These are phyloP conservation scores for Cephalotes varians DNA, from an alignment of 2,888 invertebrate species.

Conservation along the genomic window DNA sequence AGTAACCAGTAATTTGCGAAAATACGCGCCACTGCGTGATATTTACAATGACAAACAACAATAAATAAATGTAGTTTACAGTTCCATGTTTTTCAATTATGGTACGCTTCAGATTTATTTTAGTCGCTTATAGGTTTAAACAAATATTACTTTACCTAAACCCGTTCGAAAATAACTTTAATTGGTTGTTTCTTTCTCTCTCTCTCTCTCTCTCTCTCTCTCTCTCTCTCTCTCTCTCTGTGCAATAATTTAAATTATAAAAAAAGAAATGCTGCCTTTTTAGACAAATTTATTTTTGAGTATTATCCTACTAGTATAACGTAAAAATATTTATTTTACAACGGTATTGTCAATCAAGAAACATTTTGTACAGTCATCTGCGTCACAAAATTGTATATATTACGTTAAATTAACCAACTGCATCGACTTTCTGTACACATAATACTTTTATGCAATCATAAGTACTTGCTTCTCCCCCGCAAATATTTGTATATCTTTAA, in stretches of 20 bases:
- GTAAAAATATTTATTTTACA: neutral
- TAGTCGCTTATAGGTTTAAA: neutral
- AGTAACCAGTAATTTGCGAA: neutral
- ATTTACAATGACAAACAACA: slow-evolving; percentile 5
- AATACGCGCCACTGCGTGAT: neutral
- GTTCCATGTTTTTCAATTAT: slow-evolving; percentile 14
- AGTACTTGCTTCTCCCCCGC: neutral
- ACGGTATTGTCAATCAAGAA: neutral
- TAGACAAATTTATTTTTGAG: neutral
- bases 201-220: neutral
- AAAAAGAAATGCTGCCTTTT: neutral
- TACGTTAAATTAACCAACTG: neutral
- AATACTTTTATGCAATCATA: neutral
- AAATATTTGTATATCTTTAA: neutral
- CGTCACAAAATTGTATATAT: neutral
- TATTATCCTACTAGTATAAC: neutral
- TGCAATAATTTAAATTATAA: neutral
- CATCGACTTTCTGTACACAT: neutral
- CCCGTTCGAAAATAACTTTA: neutral
- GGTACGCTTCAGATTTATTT: neutral
- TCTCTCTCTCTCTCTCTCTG: no score
- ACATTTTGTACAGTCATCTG: neutral
- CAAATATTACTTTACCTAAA: slow-evolving; percentile 4
- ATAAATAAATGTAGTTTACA: slow-evolving; percentile 30
- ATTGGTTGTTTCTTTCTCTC: neutral